Percentiles rank a stretch among this genome's conserved stretches.
Evolutionary conservation across 2,888 invertebrate species (phyloP).

Genomic region (Drosophila sordidapex): DNA sequence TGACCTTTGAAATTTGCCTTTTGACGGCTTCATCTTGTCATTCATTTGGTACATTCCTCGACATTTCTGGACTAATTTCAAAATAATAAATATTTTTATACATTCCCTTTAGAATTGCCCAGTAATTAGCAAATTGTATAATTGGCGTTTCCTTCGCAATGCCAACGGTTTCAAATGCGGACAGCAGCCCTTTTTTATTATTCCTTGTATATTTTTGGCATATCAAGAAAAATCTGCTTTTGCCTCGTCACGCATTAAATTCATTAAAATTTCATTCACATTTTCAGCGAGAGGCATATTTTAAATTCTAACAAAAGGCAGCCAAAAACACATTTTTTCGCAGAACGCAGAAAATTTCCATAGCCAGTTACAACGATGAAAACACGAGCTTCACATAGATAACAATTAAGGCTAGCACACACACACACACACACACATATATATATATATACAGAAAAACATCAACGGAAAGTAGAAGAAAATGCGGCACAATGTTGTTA

Average conservation of each 20-base stretch:
- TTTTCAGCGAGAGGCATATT: conserved; percentile 62
- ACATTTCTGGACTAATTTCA: background rate
- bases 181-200: conserved; percentile 32
- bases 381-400: conserved; percentile 62
- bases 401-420: conserved; percentile 63
- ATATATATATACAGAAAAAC: background rate
- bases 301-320: conserved; percentile 68
- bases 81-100: background rate
- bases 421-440: too few species aligned
- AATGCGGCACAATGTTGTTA: conserved; percentile 42
- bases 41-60: background rate
- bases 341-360: conserved; percentile 49
- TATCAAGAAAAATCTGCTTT: conserved; percentile 22
- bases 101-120: background rate
- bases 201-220: conserved; percentile 1
- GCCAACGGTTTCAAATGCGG: background rate
- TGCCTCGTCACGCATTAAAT: conserved; percentile 59
- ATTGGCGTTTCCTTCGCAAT: conserved; percentile 12
- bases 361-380: conserved; percentile 49
- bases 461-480: conserved; percentile 16
- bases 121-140: conserved; percentile 30
- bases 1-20: background rate
- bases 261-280: conserved; percentile 76
- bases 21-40: background rate
- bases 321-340: conserved; percentile 52